Percentiles rank a stretch among this genome's conserved stretches.
Evolutionary conservation across 2,797 vertebrate species (phyloP).

Genomic region (Catharus ustulatus): DNA sequence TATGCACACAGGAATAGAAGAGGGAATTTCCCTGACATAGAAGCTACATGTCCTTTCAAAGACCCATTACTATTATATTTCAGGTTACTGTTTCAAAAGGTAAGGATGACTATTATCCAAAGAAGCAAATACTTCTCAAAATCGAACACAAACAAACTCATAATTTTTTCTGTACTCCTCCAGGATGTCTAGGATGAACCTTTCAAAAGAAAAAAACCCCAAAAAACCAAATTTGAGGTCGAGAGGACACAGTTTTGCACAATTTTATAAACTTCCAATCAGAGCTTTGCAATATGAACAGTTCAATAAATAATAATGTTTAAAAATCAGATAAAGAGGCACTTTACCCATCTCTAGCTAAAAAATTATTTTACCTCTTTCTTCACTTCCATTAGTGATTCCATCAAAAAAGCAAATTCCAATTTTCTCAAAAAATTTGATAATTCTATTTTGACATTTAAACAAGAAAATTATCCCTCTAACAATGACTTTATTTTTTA

Average conservation of each 20-base stretch:
- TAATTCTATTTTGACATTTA: neutral
- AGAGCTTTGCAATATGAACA: neutral
- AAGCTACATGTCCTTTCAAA: neutral
- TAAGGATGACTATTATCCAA: neutral
- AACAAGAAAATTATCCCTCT: neutral
- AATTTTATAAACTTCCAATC: neutral
- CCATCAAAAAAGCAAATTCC: neutral
- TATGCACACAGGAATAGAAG: neutral
- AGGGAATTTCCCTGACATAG: neutral
- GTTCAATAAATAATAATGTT: neutral
- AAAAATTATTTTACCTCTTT: neutral
- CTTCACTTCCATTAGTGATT: neutral
- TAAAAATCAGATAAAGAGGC: neutral
- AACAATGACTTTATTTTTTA: neutral
- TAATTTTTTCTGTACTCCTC: neutral
- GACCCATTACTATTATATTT: neutral
- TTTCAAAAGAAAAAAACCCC: neutral
- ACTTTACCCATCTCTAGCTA: neutral
- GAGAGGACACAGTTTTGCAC: neutral
- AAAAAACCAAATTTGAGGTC: neutral
- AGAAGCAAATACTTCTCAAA: neutral
- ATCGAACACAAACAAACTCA: neutral
- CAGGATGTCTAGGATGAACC: neutral
- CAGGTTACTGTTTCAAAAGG: neutral
- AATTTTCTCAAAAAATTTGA: neutral